Conservation (phyloP, 2,888 invertebrate species). For the Drosophila lutescens region DNA sequence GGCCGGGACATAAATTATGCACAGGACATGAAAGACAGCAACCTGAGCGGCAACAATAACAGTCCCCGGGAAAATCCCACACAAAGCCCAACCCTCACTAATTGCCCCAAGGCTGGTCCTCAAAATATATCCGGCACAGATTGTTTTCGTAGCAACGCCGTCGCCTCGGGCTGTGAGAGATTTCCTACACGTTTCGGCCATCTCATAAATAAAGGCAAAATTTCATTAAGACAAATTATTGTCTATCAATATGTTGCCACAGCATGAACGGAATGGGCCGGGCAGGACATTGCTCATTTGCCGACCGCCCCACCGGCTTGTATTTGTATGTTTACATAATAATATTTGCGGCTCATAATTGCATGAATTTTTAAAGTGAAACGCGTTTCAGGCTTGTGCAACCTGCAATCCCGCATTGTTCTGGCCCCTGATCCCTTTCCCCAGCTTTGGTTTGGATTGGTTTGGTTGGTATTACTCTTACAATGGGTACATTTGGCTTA, state of each 20-base stretch:
- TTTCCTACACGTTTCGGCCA: constrained; percentile 78
- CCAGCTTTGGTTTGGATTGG: constrained; percentile 7
- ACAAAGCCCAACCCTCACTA: constrained; percentile 63
- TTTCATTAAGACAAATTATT: constrained; percentile 85
- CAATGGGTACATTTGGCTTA: background rate
- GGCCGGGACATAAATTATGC: constrained; percentile 72
- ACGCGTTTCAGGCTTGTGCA: constrained; percentile 41
- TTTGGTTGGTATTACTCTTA: constrained; percentile 32
- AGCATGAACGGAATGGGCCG: constrained; percentile 10
- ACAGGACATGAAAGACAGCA: constrained; percentile 73
- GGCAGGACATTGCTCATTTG: constrained; percentile 38
- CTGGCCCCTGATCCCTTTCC: constrained; percentile 21
- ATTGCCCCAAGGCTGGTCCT: constrained; percentile 63
- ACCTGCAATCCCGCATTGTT: constrained; percentile 39
- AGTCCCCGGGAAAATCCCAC: constrained; percentile 26
- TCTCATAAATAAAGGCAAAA: constrained; percentile 84
- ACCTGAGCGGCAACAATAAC: constrained; percentile 55
- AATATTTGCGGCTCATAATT: constrained; percentile 83
- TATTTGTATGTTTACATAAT: constrained; percentile 78
- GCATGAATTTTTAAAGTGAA: constrained; percentile 83
- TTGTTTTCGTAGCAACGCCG: constrained; percentile 64
- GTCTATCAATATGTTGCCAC: constrained; percentile 85
- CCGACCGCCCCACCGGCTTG: constrained; percentile 8
- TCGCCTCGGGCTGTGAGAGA: constrained; percentile 26
- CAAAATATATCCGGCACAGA: constrained; percentile 47